A percentile compares a stretch with the other conserved stretches of the same genome.
Evolutionary conservation across 2,797 vertebrate species (phyloP).

Genomic region (Ptychadena robeensis): DNA sequence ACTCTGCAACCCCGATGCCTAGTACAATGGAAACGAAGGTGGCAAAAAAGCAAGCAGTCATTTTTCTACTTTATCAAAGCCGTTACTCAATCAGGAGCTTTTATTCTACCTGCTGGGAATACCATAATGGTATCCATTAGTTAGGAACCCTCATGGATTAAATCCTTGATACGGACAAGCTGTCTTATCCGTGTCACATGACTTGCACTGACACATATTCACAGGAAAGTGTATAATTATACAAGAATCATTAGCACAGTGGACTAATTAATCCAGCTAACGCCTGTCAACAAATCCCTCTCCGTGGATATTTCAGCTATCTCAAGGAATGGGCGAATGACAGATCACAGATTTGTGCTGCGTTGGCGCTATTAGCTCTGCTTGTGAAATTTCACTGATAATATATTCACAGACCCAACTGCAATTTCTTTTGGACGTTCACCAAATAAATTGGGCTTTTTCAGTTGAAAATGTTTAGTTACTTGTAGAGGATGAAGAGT

Average conservation of each 20-base stretch:
- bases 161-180: slow-evolving; percentile 38
- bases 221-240: slow-evolving; percentile 44
- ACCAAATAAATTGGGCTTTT: not conserved
- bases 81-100: slow-evolving; percentile 57
- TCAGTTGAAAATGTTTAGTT: not conserved
- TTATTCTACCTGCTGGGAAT: slow-evolving; percentile 56
- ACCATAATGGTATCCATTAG: slow-evolving; percentile 59
- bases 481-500: not conserved
- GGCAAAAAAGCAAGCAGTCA: slow-evolving; percentile 68
- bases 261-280: slow-evolving; percentile 49
- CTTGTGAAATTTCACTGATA: slow-evolving; percentile 18
- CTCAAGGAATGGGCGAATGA: slow-evolving; percentile 21
- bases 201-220: slow-evolving; percentile 28
- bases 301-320: slow-evolving; percentile 40
- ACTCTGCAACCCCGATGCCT: slow-evolving; percentile 69
- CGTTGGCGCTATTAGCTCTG: slow-evolving; percentile 1
- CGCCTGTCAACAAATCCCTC: slow-evolving; percentile 38
- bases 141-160: slow-evolving; percentile 35
- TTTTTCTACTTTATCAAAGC: slow-evolving; percentile 66
- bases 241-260: slow-evolving; percentile 33
- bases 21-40: slow-evolving; percentile 65
- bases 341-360: slow-evolving; percentile 39
- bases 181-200: slow-evolving; percentile 14
- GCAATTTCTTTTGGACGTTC: not conserved
- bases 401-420: slow-evolving; percentile 16